Evolutionary conservation across 1,140 invertebrate species (phyloP).

Genomic region (Oedothorax gibbosus): DNA sequence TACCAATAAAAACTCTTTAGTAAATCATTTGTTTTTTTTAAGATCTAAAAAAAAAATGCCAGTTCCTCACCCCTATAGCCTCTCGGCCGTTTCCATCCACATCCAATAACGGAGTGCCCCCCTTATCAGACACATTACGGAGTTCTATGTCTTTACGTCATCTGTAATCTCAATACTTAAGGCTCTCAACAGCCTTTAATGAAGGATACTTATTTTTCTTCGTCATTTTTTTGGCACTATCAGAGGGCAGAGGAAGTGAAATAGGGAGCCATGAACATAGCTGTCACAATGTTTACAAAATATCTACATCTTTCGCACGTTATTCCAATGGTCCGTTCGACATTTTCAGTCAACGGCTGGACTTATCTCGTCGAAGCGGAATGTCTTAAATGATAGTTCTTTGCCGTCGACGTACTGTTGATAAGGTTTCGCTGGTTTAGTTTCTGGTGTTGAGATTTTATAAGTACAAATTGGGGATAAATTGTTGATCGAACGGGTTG

Average conservation of each 20-base stretch:
- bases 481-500: background rate
- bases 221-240: background rate
- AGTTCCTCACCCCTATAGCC: too few relatives aligned
- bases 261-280: slow-evolving; percentile 3
- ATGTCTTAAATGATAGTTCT: slow-evolving; percentile 33
- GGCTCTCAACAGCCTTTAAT: slow-evolving; percentile 14
- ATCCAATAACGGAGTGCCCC: background rate
- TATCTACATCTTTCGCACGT: slow-evolving; percentile 50
- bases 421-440: slow-evolving; percentile 16
- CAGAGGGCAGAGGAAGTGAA: background rate
- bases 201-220: slow-evolving; percentile 8
- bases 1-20: too few relatives aligned
- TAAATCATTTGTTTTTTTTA: too few relatives aligned
- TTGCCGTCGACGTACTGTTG: slow-evolving; percentile 7
- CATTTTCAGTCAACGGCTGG: slow-evolving; percentile 12
- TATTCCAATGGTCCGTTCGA: slow-evolving; percentile 16
- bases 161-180: background rate
- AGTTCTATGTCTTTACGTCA: slow-evolving; percentile 27
- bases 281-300: slow-evolving; percentile 61
- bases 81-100: background rate
- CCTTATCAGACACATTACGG: slow-evolving; percentile 30
- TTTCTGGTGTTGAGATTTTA: slow-evolving; percentile 5
- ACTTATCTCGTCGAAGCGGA: slow-evolving; percentile 10
- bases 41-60: too few relatives aligned
- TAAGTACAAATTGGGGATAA: slow-evolving; percentile 23